Evolutionary conservation across 2,797 vertebrate species (phyloP).

Genomic region (Lemur catta): DNA sequence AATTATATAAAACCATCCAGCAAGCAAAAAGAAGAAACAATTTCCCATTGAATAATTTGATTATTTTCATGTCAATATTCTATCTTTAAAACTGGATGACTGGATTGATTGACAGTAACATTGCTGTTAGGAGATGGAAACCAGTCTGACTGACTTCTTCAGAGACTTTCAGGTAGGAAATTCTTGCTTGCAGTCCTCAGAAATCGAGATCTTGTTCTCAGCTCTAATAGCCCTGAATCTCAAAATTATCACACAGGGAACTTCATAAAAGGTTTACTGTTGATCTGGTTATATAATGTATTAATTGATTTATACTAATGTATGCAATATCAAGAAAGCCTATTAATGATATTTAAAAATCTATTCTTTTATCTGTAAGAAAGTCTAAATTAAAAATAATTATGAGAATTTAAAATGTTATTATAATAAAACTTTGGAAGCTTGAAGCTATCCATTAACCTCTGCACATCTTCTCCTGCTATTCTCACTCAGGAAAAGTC

Average conservation of each 20-base stretch:
- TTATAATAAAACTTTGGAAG: background rate
- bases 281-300: background rate
- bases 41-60: background rate
- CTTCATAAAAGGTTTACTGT: background rate
- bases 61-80: slow-evolving; percentile 25
- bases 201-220: background rate
- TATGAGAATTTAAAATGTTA: background rate
- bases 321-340: background rate
- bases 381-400: background rate
- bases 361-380: background rate
- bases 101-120: background rate
- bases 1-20: background rate
- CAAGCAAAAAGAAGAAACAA: background rate
- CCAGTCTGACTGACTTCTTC: background rate
- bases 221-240: background rate
- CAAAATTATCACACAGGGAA: background rate
- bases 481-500: background rate
- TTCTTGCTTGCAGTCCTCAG: background rate
- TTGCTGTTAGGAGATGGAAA: background rate
- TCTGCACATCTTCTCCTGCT: background rate
- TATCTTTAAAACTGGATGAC: background rate
- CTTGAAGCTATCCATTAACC: background rate
- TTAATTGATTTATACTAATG: background rate
- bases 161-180: background rate
- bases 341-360: background rate